Base-by-base conservation (phyloP, 2,113 vertebrate genomes). In the Pseudolaguvia tuberculata region DNA sequence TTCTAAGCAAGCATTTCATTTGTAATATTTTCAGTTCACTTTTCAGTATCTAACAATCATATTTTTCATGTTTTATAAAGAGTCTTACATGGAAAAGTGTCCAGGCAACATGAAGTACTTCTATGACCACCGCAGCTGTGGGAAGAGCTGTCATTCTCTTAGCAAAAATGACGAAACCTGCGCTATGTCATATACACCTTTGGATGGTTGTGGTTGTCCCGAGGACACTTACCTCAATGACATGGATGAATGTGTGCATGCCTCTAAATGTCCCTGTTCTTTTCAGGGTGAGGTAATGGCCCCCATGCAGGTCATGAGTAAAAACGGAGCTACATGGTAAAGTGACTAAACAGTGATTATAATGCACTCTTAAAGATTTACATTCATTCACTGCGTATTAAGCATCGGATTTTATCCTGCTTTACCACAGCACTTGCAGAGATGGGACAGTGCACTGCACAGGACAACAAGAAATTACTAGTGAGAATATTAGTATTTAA, bases 141-240 rank as follows among this genome's bases (percentile, higher is more conserved):
- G 84, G 55, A 90, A 88, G 15, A 94, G 92, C 2, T 98, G 96
- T 53, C 92, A 84, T 0, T 91, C 91, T 48, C 91, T 96, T 4
- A 92, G 91, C 53, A 88, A 92, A 76, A 79, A 80, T 0, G 94
- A 96, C 11, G 23, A 78, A 76, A 92, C 90, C 20, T 98, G 96
- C 39, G 27, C 18, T 1, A 58, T 93, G 0, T 5, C 83, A 18
- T 91, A 93, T 72, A 89, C 90, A 39, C 91, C 91, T 0, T 84
- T 96, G 68, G 96, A 98, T 0, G 97, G 96, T 62, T 98, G 97
- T 13, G 83, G 89, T 73, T 99, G 97, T 5, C 2, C 83, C 13
- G 12, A 77, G 6, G 92, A 87, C 80, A 95, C 91, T 3, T 97
- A 93, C 83, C 85, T 94, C 70, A 89, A 93, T 10, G 94, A 95